Percentiles rank a stretch among this genome's conserved stretches.
Evolutionary conservation across 1,140 invertebrate species (phyloP).

Genomic region (Drosophila kurseongensis): DNA sequence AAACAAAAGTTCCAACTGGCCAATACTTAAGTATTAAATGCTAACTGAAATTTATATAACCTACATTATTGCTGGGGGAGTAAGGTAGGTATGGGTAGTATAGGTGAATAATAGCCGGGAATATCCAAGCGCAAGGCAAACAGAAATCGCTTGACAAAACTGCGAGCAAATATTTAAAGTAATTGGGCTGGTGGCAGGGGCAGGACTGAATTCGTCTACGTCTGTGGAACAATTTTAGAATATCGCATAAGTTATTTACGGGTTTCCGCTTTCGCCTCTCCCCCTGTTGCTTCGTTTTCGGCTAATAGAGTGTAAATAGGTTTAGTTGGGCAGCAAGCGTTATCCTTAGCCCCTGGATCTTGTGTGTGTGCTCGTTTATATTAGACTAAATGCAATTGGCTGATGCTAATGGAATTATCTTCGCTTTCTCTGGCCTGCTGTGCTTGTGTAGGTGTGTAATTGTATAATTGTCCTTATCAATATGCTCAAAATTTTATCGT

Average conservation of each 20-base stretch:
- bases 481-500: conserved; percentile 68
- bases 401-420: conserved; percentile 72
- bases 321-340: conserved; percentile 23
- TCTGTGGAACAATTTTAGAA: conserved; percentile 34
- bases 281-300: conserved; percentile 19
- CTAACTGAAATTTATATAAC: conserved; percentile 79
- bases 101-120: conserved; percentile 1
- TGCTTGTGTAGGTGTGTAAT: conserved; percentile 41
- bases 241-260: conserved; percentile 17
- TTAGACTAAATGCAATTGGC: conserved; percentile 53
- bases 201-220: conserved; percentile 64
- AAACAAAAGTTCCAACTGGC: conserved; percentile 51
- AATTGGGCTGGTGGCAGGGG: conserved; percentile 11
- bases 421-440: conserved; percentile 19
- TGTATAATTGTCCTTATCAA: conserved; percentile 67
- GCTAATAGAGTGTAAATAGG: conserved; percentile 43
- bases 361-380: conserved; percentile 40
- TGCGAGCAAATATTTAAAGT: conserved; percentile 63
- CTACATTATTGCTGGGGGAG: conserved; percentile 48
- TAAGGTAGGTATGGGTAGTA: neutral
- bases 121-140: conserved; percentile 52
- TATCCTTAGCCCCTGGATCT: conserved; percentile 14
- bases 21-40: conserved; percentile 66
- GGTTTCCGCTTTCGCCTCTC: conserved; percentile 4
- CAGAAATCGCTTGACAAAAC: conserved; percentile 44